Conservation (phyloP, 2,113 vertebrate genomes). For the Noctilio leporinus region DNA sequence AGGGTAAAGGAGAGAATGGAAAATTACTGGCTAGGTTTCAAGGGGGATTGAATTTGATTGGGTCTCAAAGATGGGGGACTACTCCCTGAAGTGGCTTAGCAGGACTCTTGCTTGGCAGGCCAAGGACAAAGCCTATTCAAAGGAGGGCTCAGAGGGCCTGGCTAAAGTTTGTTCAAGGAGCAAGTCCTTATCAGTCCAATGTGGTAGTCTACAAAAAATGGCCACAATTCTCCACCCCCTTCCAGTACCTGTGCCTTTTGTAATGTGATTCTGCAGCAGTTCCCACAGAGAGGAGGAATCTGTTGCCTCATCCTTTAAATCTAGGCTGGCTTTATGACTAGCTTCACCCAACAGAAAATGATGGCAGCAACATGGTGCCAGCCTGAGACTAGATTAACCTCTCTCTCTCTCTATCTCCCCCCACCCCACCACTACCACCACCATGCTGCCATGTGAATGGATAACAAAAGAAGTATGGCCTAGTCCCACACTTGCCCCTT, state of each 20-base stretch:
- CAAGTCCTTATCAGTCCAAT: not conserved
- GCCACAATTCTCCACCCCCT: not conserved
- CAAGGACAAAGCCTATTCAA: not conserved
- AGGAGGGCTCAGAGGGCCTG: not conserved
- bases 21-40: not conserved
- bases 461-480: not conserved
- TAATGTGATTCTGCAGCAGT: not conserved
- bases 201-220: not conserved
- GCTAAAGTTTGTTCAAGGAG: not conserved
- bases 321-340: no score
- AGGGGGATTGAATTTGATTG: not conserved
- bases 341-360: not conserved
- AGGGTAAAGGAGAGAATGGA: not conserved
- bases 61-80: not conserved
- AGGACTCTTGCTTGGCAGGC: not conserved
- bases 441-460: not conserved
- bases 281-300: not conserved
- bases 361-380: not conserved
- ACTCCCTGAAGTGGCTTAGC: not conserved
- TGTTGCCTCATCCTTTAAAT: not conserved
- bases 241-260: not conserved
- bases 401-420: not conserved
- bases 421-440: accelerated
- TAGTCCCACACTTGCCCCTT: not conserved
- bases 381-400: not conserved